Base-by-base conservation (phyloP, 2,113 vertebrate species). In the Hyaena hyaena region DNA sequence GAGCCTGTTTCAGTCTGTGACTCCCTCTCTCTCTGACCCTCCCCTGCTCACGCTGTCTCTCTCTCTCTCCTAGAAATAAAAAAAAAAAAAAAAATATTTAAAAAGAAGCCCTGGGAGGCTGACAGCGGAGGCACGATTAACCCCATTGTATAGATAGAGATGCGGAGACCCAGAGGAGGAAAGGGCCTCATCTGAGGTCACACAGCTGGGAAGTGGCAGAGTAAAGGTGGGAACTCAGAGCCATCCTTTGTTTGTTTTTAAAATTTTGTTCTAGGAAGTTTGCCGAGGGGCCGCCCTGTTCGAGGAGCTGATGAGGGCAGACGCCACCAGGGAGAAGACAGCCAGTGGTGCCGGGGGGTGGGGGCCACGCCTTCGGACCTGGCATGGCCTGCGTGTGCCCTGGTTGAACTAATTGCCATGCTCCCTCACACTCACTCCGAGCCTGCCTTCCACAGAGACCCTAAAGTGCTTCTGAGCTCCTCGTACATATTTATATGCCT, bases 401-500 rank as follows among this genome's bases (percentile, higher is more conserved):
- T 0, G 33, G 31, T 1, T 17, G 88, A 90, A 12, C 80, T 94
- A 53, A 86, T 81, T 53, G 66, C 53, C 88, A 43, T 4, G 97
- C 31, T 45, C 66, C 16, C 43, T 84, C 84, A 31, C 84, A 21
- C 71, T 50, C 69, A 26, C 82, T 11, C 31, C 0, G 0, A 90
- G 95, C 79, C 74, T 43, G 73, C 81, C 96, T 97, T 91, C 95
- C 90, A 80, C 90, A 94, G 93, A 93, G 95, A 95, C 97, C 92
- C 96, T 88, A 86, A 95, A 97, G 96, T 91, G 97, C 95, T 71
- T 97, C 96, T 82, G 94, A 93, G 94, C 71, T 69, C 77, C 94
- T 96, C 21, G 82, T 97, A 66, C 95, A 96, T 97, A 95, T 98
- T 96, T 98, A 96, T 96, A 95, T 76, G 94, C 93, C 94, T 87